These are phyloP conservation scores for Mixornis gularis DNA, from an alignment of 2,113 vertebrate genomes.

Conservation along the genomic window DNA sequence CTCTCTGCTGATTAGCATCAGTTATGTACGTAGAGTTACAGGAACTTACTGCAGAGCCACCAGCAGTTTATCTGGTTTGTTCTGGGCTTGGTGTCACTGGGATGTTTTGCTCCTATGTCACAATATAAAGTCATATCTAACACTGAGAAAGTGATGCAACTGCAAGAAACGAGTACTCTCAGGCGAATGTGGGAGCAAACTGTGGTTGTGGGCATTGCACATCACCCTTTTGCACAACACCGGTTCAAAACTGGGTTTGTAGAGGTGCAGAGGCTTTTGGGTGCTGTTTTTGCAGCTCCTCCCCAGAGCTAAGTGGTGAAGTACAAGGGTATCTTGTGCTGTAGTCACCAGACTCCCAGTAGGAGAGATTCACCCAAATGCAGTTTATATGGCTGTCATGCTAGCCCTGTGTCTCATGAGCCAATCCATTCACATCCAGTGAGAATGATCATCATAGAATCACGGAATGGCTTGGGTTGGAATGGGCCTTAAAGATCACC, in stretches of 20 bases:
- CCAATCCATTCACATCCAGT: neutral
- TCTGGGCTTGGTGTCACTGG: neutral
- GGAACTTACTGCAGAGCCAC: neutral
- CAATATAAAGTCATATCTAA: neutral
- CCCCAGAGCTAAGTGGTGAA: neutral
- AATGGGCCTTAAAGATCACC: neutral
- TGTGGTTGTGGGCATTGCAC: neutral
- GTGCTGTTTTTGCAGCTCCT: neutral
- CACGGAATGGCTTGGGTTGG: neutral
- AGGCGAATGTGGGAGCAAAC: neutral
- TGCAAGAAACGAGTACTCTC: rapidly evolving
- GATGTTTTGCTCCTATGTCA: neutral
- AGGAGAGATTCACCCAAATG: neutral
- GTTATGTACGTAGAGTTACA: neutral
- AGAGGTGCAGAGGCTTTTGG: neutral
- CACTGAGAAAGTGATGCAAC: neutral
- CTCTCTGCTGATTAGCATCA: neutral
- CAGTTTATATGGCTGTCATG: neutral
- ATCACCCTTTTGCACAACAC: neutral
- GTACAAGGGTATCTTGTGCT: neutral
- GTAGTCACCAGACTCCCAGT: neutral
- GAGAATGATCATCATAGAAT: neutral
- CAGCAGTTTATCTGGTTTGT: neutral
- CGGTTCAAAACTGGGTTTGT: neutral
- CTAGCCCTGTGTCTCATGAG: neutral